Conservation (phyloP, 1,140 invertebrate genomes). For the Paracyclopina nana region DNA sequence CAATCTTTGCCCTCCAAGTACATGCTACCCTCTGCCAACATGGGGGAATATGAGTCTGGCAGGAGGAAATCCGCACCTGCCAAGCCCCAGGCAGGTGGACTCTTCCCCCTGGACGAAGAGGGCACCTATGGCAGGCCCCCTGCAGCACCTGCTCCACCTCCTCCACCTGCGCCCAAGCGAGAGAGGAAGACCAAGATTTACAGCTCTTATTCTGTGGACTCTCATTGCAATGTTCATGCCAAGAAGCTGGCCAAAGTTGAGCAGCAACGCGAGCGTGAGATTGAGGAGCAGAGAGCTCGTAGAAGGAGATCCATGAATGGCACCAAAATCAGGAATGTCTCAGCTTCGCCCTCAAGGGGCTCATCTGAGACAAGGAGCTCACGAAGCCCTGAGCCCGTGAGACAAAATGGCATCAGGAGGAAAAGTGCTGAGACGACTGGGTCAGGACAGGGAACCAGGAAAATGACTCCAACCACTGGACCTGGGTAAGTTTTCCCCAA, state of each 20-base stretch:
- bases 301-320: neutral
- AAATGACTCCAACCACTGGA: too few species aligned
- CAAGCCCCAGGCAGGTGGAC: neutral
- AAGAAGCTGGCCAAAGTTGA: neutral
- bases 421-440: neutral
- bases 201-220: slow-evolving; percentile 4
- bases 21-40: slow-evolving; percentile 9
- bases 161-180: neutral
- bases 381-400: neutral
- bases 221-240: neutral
- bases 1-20: slow-evolving; percentile 9
- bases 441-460: too few species aligned
- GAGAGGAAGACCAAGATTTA: slow-evolving; percentile 13
- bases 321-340: neutral
- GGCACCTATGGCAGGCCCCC: slow-evolving; percentile 8
- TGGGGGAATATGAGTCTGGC: slow-evolving; percentile 10
- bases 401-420: neutral
- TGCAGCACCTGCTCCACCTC: neutral
- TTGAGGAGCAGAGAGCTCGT: neutral
- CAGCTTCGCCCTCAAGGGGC: neutral
- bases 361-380: neutral
- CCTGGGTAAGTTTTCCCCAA: too few species aligned
- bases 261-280: neutral
- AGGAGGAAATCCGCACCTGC: slow-evolving; percentile 4
- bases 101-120: slow-evolving; percentile 9